Evolutionary conservation across 2,113 vertebrate species (phyloP), one percentile per base, ranked within the genome.

Genomic region (Electrona antarctica): DNA sequence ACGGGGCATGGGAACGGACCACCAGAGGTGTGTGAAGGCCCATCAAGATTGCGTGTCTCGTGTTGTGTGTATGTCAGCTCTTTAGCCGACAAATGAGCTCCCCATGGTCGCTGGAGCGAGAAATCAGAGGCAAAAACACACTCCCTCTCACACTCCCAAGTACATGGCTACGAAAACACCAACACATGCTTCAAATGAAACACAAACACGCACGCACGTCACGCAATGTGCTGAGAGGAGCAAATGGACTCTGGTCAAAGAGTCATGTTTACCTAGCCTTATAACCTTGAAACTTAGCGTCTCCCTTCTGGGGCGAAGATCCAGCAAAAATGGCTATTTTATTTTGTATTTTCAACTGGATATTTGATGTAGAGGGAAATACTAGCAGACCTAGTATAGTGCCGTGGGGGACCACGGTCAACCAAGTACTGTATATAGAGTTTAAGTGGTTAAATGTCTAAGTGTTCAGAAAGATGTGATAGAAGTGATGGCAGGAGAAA

Each of bases 81-180:
- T 80, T 68, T 60, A 63, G 62, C 54, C 54, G 4, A 52, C 10
- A 70, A 41, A 73, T 79, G 1, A 56, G 54, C n/a, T 33, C 46
- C 63, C 15, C 15, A n/a, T 29, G 21, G 3, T 54, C 52, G 63
- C 15, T 51, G 14, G 9, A 64, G 13, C 9, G 15, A 21, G 15
- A 28, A 64, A 50, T 1, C 51, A 12, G 8, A 41, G 48, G 13
- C 3, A 57, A 64, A 51, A 64, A 57, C 51, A 69, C 9, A 45
- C 33, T 48, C 13, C 28, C 47, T 15, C 3, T 61, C 51, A 4
- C 46, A 50, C 3, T 61, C 51, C 3, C 46, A 50, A 69, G 49
- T 41, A 67, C 45, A 71, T 21, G 45, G 50, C 49, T 41, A 21
- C 5, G 33, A 41, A 41, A 50, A 33, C 50, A 54, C 45, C 13